Conservation (phyloP, 2,888 invertebrate genomes). For the Drosophila affinis region DNA sequence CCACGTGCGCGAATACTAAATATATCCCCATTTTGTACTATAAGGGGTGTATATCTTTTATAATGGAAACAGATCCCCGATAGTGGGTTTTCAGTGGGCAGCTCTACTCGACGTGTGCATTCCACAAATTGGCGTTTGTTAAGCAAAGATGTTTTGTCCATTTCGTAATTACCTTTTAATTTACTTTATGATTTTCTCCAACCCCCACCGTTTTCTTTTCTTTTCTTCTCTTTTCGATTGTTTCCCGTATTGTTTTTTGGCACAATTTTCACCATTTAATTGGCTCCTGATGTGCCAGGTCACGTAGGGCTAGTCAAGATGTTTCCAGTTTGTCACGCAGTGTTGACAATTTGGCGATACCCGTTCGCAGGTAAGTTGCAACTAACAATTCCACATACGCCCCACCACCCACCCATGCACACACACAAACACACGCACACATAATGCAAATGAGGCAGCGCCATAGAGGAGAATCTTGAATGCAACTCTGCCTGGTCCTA, state of each 20-base stretch:
- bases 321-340: conserved; percentile 87
- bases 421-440: conserved; percentile 11
- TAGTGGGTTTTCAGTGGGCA: conserved; percentile 2
- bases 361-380: conserved; percentile 86
- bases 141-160: conserved; percentile 37
- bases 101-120: conserved; percentile 44
- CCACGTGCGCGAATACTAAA: conserved; percentile 17
- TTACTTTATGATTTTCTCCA: conserved; percentile 36
- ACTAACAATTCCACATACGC: conserved; percentile 30
- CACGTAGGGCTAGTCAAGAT: conserved; percentile 94
- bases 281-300: conserved; percentile 86
- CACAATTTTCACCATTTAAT: conserved; percentile 67
- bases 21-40: neutral
- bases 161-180: conserved; percentile 11
- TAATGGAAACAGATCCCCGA: neutral
- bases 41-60: neutral
- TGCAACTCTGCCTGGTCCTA: conserved; percentile 10
- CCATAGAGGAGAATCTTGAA: conserved; percentile 7
- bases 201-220: conserved; percentile 13
- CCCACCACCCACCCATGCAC: conserved; percentile 3
- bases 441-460: conserved; percentile 23
- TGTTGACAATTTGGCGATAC: conserved; percentile 87
- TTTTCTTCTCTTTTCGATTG: conserved; percentile 13
- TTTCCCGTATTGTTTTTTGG: conserved; percentile 49
- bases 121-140: conserved; percentile 66